Evolutionary conservation across 2,113 vertebrate species (phyloP), one percentile per base, ranked within the genome.

Genomic region (Apeltes quadracus): DNA sequence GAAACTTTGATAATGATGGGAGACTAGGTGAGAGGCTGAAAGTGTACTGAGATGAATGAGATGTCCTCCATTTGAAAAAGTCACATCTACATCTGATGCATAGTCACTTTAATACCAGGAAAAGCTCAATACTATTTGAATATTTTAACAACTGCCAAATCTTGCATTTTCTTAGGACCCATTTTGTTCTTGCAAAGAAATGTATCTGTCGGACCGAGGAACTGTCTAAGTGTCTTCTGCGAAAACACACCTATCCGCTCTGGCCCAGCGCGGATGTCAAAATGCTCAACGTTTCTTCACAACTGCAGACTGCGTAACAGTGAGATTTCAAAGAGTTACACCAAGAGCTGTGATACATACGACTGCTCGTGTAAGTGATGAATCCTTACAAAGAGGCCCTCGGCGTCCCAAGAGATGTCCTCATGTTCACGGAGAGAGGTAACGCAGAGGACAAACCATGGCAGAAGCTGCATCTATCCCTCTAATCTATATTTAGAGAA

Each of bases 271-370:
- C 54, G 64, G 82, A 89, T 89, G 88, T 92, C 87, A 88, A 83
- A 90, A 88, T 69, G 79, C 76, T 88, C 83, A 50, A 82, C 86
- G 86, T 74, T 85, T 88, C 88, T 82, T 91, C 76, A 80, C 81
- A 77, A 89, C 81, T 69, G 74, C 78, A 82, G 73, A 75, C 82
- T 75, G 83, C 81, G 79, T 66, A 70, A 86, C 81, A 80, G 82
- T 83, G 74, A 69, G 75, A 88, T 90, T 91, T 91, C 89, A 92
- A 91, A 92, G 88, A 81, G 72, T 78, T 87, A 92, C 87, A 91
- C 80, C 73, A 58, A n/a, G 44, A 81, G 82, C 89, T 90, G 84
- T 91, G 89, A 90, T 92, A 85, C 82, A 89, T 81, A 79, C 63
- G 63, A 79, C 78, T 75, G 84, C 54, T 67, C 76, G 81, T 89